These are phyloP conservation scores for Amblyteles armatorius DNA, from an alignment of 2,888 invertebrate species.

Conservation along the genomic window DNA sequence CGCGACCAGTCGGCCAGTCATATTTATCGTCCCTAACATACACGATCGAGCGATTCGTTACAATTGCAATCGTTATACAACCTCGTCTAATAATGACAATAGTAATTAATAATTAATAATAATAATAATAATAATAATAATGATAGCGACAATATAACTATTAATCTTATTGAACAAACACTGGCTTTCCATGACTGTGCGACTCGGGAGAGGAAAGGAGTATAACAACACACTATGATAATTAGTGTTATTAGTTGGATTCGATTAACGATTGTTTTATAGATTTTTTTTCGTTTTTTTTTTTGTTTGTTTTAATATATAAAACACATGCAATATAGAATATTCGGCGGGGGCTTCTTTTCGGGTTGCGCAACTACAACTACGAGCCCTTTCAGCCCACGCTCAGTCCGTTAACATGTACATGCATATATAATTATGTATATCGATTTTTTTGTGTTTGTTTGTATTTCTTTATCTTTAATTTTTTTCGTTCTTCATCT, in stretches of 20 bases:
- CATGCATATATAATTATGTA: constrained; percentile 66
- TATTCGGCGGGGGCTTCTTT: constrained; percentile 52
- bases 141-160: constrained; percentile 75
- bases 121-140: constrained; percentile 62
- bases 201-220: constrained; percentile 74
- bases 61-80: constrained; percentile 51
- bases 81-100: constrained; percentile 51
- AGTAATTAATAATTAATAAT: constrained; percentile 26
- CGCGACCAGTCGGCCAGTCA: constrained; percentile 64
- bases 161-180: constrained; percentile 77
- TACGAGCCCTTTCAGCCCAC: constrained; percentile 52
- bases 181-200: constrained; percentile 75
- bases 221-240: constrained; percentile 71
- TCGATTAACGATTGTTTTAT: constrained; percentile 70
- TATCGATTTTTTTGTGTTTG: constrained; percentile 56
- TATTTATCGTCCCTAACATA: constrained; percentile 57
- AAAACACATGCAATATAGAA: constrained; percentile 70
- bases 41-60: constrained; percentile 58
- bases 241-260: constrained; percentile 69
- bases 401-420: constrained; percentile 69
- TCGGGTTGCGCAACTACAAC: constrained; percentile 41
- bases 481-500: constrained; percentile 33
- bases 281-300: constrained; percentile 53
- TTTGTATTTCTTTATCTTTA: constrained; percentile 35
- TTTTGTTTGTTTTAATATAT: constrained; percentile 61